These are phyloP conservation scores for Dryoscopus gambensis DNA, from an alignment of 2,113 vertebrate genomes.

Conservation along the genomic window DNA sequence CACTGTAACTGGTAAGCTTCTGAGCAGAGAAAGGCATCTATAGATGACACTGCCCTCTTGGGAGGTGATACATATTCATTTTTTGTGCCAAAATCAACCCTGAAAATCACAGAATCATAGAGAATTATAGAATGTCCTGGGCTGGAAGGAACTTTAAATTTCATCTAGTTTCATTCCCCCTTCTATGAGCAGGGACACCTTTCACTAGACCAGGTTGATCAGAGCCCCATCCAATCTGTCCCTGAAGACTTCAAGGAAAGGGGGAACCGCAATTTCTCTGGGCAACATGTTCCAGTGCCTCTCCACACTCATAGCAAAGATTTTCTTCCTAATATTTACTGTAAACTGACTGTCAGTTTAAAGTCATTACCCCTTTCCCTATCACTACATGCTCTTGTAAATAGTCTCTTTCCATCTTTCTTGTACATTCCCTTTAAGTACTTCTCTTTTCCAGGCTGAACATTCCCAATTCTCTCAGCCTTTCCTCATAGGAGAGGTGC, in stretches of 20 bases:
- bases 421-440: neutral
- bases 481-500: neutral
- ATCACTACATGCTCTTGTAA: neutral
- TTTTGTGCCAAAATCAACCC: neutral
- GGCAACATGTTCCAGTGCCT: neutral
- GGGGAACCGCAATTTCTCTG: neutral
- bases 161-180: neutral
- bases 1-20: neutral
- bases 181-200: neutral
- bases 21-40: neutral
- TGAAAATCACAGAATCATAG: neutral
- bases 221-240: neutral
- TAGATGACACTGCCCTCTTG: neutral
- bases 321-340: neutral
- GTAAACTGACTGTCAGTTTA: neutral
- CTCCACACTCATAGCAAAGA: neutral
- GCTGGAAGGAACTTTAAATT: neutral
- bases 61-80: neutral
- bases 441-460: neutral
- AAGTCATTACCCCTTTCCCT: neutral
- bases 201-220: neutral
- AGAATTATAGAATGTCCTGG: neutral
- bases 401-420: neutral
- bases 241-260: neutral
- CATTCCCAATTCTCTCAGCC: accelerated